Base-by-base conservation (phyloP, 2,888 invertebrate genomes). In the Dromius quadrimaculatus region DNA sequence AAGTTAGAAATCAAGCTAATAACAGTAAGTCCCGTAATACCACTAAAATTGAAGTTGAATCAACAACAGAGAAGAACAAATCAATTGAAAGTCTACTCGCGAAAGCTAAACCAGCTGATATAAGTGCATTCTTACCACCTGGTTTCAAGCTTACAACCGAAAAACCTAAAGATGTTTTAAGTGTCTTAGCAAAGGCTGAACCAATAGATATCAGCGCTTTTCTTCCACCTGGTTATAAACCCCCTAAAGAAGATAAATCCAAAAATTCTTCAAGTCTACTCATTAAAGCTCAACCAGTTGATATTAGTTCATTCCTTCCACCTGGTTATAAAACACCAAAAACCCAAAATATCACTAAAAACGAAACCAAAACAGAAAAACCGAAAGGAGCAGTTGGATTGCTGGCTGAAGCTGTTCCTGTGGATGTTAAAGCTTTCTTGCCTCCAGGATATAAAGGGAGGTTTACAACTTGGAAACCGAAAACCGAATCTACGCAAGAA, bases 271-370 rank as follows among this genome's bases (percentile, higher is more conserved):
- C 85, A 72, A 84, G 84, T 66, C 57, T 84, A 19, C 78, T 84
- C 47, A 81, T 82, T 75, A 83, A 86, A 78, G 80, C 85, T 6
- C 84, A 87, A 75, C 82, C 84, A 43, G 87, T 87, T 74, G 87
- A 88, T 74, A 76, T 88, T 0, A 86, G 83, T 75, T 86, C 88
- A 74, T 84, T 90, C 54, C 81, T 91, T 72, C 91, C 91, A n/a
- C 86, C 89, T 5, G 90, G 89, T 1, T 92, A 86, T 76, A 91
- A 90, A 75, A 68, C 13, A 73, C 75, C 62, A 45, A 76, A 72
- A 73, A 43, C 79, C 71, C 64, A 74, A 69, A 2, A 75, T 6
- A 75, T 50, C 11, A 43, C 74, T 38, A 59, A 70, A 54, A 70
- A 75, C 11, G 75, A 76, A 50, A 74, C 75, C 50, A 59, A 70